Conservation (phyloP, 2,113 vertebrate genomes). For the Megaptera novaeangliae region DNA sequence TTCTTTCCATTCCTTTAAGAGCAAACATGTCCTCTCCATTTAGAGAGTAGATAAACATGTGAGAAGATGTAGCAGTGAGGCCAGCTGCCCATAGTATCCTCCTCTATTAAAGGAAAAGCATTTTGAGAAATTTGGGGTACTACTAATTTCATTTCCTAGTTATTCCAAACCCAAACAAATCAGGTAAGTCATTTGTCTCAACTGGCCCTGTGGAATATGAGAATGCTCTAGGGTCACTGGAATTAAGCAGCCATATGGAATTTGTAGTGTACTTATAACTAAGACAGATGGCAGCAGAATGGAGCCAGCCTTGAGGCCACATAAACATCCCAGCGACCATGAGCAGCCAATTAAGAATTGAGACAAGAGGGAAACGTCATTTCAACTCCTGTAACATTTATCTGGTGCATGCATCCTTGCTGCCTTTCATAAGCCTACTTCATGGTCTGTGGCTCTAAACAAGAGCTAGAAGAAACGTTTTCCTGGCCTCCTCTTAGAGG, state of each 20-base stretch:
- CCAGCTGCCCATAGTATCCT: neutral
- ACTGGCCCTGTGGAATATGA: neutral
- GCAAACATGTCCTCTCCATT: neutral
- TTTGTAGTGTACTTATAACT: conserved; percentile 49
- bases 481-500: neutral
- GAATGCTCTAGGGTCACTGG: conserved; percentile 39
- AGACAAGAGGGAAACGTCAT: conserved; percentile 51
- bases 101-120: conserved; percentile 29
- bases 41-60: neutral
- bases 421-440: neutral
- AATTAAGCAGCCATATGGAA: conserved; percentile 60
- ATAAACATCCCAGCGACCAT: conserved; percentile 41
- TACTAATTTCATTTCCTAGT: conserved; percentile 28
- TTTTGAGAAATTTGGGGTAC: neutral
- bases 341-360: conserved; percentile 63
- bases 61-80: neutral
- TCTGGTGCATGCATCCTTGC: neutral
- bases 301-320: conserved; percentile 42
- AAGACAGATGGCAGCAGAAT: conserved; percentile 61
- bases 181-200: conserved; percentile 42
- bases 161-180: conserved; percentile 17
- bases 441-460: neutral
- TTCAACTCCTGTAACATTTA: conserved; percentile 34
- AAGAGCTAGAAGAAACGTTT: neutral
- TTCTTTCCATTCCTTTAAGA: conserved; percentile 20